Evolutionary conservation across 2,888 invertebrate species (phyloP).

Genomic region (Pyrocoelia pectoralis): DNA sequence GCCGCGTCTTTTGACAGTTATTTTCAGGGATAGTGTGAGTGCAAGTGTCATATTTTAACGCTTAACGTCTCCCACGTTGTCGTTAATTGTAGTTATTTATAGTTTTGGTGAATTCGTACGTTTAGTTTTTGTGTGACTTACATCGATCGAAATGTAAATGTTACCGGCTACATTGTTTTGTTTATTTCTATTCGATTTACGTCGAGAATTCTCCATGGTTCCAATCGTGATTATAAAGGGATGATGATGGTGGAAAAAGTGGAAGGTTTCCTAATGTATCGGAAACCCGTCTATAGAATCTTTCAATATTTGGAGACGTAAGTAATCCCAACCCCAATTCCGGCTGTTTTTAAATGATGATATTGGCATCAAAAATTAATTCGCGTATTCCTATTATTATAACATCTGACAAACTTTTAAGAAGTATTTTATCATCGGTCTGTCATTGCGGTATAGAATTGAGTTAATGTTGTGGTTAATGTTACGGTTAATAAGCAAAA

Average conservation of each 20-base stretch:
- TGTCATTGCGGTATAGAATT: conserved; percentile 4
- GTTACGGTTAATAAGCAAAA: neutral
- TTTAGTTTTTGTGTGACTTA: neutral
- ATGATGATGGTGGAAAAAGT: conserved; percentile 76
- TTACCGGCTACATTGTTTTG: conserved; percentile 2
- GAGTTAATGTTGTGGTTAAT: neutral
- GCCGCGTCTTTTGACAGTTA: conserved; percentile 32
- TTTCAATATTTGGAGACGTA: conserved; percentile 86
- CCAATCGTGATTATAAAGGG: conserved; percentile 24
- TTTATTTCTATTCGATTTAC: neutral
- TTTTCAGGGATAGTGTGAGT: conserved; percentile 31
- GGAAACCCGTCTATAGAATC: conserved; percentile 81
- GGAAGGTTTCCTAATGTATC: conserved; percentile 81
- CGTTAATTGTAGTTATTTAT: conserved; percentile 19
- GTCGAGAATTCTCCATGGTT: conserved; percentile 21
- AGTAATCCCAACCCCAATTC: conserved; percentile 59
- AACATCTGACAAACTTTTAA: neutral
- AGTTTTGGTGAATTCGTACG: neutral
- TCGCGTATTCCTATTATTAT: neutral
- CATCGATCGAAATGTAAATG: conserved; percentile 44
- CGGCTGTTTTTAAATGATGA: neutral
- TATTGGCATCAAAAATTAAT: conserved; percentile 1
- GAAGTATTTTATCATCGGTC: neutral
- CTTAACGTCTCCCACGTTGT: conserved; percentile 34
- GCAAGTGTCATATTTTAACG: conserved; percentile 28